These are phyloP conservation scores for Spea bombifrons DNA, from an alignment of 2,113 vertebrate species.

Conservation along the genomic window DNA sequence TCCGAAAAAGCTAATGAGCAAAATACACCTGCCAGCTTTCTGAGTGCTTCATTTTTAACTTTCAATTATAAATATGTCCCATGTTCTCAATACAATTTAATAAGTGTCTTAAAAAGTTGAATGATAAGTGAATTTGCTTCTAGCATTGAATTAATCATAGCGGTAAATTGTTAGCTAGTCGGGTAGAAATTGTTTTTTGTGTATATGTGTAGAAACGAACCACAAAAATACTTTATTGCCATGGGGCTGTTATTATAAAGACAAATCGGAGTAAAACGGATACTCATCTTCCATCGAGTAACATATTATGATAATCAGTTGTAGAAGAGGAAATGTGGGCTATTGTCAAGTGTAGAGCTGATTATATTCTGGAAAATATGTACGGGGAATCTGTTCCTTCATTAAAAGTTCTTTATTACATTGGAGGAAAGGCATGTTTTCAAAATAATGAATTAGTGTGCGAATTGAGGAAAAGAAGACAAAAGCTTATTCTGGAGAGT, in stretches of 20 bases:
- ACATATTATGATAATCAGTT: background rate
- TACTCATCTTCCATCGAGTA: background rate
- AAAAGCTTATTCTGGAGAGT: too few relatives aligned
- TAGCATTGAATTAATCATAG: conserved; percentile 51
- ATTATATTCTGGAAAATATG: too few relatives aligned
- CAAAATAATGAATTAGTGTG: too few relatives aligned
- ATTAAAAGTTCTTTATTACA: too few relatives aligned
- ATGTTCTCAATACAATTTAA: conserved; percentile 44
- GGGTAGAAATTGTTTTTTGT: conserved; percentile 47
- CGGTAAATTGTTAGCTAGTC: conserved; percentile 52
- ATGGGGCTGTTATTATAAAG: conserved; percentile 48
- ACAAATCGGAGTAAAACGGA: conserved; percentile 43
- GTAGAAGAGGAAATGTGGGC: background rate
- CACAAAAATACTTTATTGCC: conserved; percentile 18
- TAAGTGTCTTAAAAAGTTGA: conserved; percentile 42
- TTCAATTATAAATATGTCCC: conserved; percentile 38
- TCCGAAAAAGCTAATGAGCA: conserved; percentile 8
- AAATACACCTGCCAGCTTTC: conserved; percentile 23
- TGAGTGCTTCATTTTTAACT: background rate
- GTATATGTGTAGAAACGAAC: background rate
- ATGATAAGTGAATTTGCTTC: conserved; percentile 40
- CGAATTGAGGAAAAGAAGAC: too few relatives aligned
- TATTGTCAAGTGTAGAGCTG: background rate
- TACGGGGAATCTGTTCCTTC: too few relatives aligned
- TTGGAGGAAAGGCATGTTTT: too few relatives aligned